These are phyloP conservation scores for Hyperoplus lanceolatus DNA, from an alignment of 2,797 vertebrate genomes.

Conservation along the genomic window DNA sequence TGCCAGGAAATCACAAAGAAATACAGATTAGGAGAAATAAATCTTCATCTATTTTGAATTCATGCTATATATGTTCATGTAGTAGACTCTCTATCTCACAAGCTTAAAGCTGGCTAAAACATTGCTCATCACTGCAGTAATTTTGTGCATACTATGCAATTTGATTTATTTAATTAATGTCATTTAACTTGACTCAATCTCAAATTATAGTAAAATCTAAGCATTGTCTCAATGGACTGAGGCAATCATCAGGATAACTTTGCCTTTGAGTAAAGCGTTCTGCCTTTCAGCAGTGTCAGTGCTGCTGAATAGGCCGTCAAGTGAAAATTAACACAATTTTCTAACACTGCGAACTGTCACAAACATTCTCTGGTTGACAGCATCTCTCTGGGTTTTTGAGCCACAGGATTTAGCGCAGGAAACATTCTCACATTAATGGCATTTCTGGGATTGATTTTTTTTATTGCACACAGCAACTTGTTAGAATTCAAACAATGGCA, in stretches of 20 bases:
- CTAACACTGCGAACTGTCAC: constrained; percentile 32
- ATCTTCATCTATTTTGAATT: neutral
- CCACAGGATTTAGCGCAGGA: constrained; percentile 12
- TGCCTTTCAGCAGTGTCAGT: constrained; percentile 45
- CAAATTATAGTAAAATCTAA: constrained; percentile 52
- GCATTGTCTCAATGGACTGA: constrained; percentile 54
- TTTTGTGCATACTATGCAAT: constrained; percentile 35
- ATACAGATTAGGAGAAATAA: neutral
- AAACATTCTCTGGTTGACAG: constrained; percentile 38
- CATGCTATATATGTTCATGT: neutral
- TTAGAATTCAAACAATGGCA: constrained; percentile 39
- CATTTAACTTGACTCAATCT: constrained; percentile 53
- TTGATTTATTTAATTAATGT: constrained; percentile 69
- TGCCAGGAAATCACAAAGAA: constrained; percentile 9
- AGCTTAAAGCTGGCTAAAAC: neutral
- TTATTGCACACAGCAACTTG: constrained; percentile 36
- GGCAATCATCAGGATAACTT: constrained; percentile 54
- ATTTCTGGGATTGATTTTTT: constrained; percentile 44
- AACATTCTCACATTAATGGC: constrained; percentile 47
- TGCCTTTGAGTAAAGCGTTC: constrained; percentile 41
- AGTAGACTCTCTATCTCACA: constrained; percentile 1
- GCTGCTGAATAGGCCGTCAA: constrained; percentile 36
- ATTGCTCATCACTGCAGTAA: neutral
- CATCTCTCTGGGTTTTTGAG: constrained; percentile 35
- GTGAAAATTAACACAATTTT: constrained; percentile 52